phyloP scores from a whole-genome alignment of 2,113 vertebrate species.

The Oncorhynchus clarkii region DNA sequence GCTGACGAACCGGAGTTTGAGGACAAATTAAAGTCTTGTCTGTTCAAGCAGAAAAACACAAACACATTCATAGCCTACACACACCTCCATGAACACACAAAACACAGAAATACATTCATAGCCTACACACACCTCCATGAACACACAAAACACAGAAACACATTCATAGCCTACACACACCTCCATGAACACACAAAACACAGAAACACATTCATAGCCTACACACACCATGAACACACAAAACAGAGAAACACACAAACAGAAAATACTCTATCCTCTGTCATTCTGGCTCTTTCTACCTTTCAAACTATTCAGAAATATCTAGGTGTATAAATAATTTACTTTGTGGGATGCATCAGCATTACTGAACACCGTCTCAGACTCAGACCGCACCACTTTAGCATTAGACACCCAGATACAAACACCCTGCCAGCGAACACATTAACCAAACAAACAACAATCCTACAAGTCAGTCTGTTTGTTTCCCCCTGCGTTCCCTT shows the following conservation, averaged over 20 bases:
- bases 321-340: conserved; percentile 58
- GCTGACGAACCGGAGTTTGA: conserved; percentile 98
- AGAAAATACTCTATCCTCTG: conserved; percentile 38
- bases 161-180: no score
- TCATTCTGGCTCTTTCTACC: conserved; percentile 33
- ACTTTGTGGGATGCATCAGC: conserved; percentile 37
- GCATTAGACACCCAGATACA: conserved; percentile 25
- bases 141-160: no score
- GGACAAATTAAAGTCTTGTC: conserved; percentile 49
- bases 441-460: conserved; percentile 43
- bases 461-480: conserved; percentile 5
- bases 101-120: no score
- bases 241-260: background rate
- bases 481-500: conserved; percentile 7
- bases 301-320: conserved; percentile 52
- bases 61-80: background rate
- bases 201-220: conserved; percentile 15
- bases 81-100: no score
- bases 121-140: no score
- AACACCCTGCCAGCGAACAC: conserved; percentile 26
- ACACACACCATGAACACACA: conserved; percentile 20
- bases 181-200: no score
- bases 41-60: conserved; percentile 19
- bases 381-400: conserved; percentile 35
- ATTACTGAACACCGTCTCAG: conserved; percentile 25